Evolutionary conservation across 2,113 vertebrate genomes (phyloP).

Genomic region (Hippoglossus stenolepis): DNA sequence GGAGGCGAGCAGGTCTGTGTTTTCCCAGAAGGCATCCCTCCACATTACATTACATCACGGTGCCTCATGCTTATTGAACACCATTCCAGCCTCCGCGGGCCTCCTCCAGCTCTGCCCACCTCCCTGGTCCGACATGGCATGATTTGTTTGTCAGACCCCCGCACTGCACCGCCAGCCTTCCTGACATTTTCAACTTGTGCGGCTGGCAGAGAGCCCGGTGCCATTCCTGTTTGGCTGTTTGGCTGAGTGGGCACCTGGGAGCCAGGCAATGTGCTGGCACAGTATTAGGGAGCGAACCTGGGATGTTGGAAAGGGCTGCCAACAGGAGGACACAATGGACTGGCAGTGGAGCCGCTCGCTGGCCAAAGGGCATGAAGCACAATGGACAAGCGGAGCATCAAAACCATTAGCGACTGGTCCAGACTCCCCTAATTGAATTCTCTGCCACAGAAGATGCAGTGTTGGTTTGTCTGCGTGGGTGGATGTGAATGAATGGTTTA

Average conservation of each 20-base stretch:
- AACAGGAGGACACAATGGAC: slow-evolving; percentile 62
- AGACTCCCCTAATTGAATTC: slow-evolving; percentile 47
- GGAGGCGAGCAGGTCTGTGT: slow-evolving; percentile 9
- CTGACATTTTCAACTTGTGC: slow-evolving; percentile 77
- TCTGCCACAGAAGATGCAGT: slow-evolving; percentile 24
- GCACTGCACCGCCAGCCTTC: slow-evolving; percentile 32
- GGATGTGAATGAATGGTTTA: slow-evolving; percentile 3
- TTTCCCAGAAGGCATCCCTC: slow-evolving; percentile 36
- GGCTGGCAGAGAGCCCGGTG: slow-evolving; percentile 42
- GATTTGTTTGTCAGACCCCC: slow-evolving; percentile 46
- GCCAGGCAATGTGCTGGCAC: slow-evolving; percentile 59
- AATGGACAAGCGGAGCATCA: slow-evolving; percentile 63
- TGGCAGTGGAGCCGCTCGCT: slow-evolving; percentile 39
- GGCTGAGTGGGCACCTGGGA: slow-evolving; percentile 77
- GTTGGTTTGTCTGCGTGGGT: slow-evolving; percentile 3
- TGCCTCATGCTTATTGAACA: slow-evolving; percentile 25
- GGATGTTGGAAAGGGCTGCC: slow-evolving; percentile 68
- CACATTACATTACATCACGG: slow-evolving; percentile 2
- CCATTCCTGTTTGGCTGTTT: slow-evolving; percentile 41
- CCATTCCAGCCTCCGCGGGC: neutral
- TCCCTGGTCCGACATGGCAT: slow-evolving; percentile 40
- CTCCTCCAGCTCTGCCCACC: slow-evolving; percentile 24
- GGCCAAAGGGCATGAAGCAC: slow-evolving; percentile 65
- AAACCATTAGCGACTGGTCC: slow-evolving; percentile 48
- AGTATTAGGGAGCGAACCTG: slow-evolving; percentile 39